These are phyloP conservation scores for Drymonia ruficornis DNA, from an alignment of 2,888 invertebrate genomes.

Conservation along the genomic window DNA sequence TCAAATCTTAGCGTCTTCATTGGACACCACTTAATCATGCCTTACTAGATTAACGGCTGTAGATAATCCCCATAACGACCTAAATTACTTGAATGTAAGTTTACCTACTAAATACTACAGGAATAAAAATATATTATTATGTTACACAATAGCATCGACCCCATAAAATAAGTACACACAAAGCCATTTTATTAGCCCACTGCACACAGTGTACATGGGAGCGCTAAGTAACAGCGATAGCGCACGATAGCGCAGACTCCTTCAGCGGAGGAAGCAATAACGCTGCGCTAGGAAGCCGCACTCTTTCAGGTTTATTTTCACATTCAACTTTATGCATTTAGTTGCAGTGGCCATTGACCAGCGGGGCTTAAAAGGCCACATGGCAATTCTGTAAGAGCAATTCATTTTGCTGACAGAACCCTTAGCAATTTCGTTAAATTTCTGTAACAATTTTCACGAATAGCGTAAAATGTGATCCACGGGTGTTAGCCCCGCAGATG, in stretches of 20 bases:
- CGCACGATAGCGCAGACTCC: conserved; percentile 23
- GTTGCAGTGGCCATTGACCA: conserved; percentile 21
- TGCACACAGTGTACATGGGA: conserved; percentile 13
- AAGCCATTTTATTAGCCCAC: conserved; percentile 15
- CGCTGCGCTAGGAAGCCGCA: conserved; percentile 31
- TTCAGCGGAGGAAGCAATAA: conserved; percentile 43
- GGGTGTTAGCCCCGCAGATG: too few species aligned
- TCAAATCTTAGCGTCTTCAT: too few species aligned
- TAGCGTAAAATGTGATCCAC: too few species aligned
- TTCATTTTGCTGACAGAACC: too few species aligned
- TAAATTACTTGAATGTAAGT: too few species aligned
- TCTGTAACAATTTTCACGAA: too few species aligned
- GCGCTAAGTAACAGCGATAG: conserved; percentile 31
- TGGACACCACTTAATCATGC: too few species aligned
- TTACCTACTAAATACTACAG: not conserved
- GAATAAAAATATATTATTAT: not conserved
- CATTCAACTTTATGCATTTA: conserved; percentile 18
- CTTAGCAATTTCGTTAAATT: too few species aligned
- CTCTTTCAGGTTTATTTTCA: conserved; percentile 28
- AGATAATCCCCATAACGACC: too few species aligned
- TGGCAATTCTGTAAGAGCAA: too few species aligned
- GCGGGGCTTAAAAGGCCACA: too few species aligned
- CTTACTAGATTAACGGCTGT: too few species aligned
- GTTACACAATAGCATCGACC: not conserved
- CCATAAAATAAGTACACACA: not conserved